phyloP scores from a whole-genome alignment of 2,113 vertebrate species.

The Oreotragus oreotragus region DNA sequence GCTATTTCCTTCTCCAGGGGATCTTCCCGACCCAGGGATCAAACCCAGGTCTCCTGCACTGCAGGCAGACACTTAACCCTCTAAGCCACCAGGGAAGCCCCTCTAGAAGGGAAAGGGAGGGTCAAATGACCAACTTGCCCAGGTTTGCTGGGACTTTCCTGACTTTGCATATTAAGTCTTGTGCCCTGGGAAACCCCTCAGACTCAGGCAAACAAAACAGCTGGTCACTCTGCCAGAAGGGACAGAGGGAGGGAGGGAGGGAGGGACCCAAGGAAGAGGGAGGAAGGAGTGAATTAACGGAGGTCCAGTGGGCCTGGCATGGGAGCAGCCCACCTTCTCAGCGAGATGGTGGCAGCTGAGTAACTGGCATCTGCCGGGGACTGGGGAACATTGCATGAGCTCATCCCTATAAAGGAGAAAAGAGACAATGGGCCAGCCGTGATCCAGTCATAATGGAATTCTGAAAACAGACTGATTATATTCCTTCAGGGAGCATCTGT shows the following conservation, averaged over 20 bases:
- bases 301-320: not conserved
- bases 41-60: no score
- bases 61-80: no score
- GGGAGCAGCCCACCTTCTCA: not conserved
- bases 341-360: not conserved
- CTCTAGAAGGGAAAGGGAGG: not conserved
- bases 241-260: not conserved
- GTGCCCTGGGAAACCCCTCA: not conserved
- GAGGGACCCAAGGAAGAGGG: not conserved
- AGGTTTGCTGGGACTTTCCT: not conserved
- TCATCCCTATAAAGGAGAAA: not conserved
- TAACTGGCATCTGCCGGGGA: not conserved
- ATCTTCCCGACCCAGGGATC: no score
- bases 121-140: not conserved
- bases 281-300: not conserved
- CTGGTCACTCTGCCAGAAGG: not conserved
- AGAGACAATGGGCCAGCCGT: not conserved
- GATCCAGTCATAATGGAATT: not conserved
- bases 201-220: not conserved
- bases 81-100: no score
- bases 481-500: slow-evolving; percentile 25
- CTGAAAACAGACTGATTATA: not conserved
- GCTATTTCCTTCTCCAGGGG: no score
- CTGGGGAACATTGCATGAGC: not conserved
- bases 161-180: not conserved